These are phyloP conservation scores for Nymphicus hollandicus DNA, from an alignment of 2,113 vertebrate genomes.

Conservation along the genomic window DNA sequence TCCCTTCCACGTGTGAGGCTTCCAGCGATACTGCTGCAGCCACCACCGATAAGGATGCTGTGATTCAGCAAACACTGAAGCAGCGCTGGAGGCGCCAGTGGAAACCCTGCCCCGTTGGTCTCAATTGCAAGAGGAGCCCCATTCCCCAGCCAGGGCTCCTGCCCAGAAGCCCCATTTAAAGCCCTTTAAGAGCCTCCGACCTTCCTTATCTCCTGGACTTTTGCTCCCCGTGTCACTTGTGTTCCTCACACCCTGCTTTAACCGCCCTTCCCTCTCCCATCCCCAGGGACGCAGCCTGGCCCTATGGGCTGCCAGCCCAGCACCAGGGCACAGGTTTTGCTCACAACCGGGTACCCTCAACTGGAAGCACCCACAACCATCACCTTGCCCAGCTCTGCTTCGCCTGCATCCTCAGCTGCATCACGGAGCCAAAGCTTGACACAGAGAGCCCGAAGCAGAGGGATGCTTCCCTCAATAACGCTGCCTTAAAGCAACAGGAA, in stretches of 20 bases:
- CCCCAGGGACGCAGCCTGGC: background rate
- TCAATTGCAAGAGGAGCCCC: background rate
- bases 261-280: background rate
- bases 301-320: fast-evolving
- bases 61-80: background rate
- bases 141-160: fast-evolving
- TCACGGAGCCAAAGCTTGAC: too few species aligned
- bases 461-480: fast-evolving
- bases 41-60: background rate
- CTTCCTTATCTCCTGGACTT: constrained; percentile 16
- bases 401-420: background rate
- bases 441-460: background rate
- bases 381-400: background rate
- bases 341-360: background rate
- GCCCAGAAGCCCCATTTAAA: background rate
- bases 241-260: background rate
- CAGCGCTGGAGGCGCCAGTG: background rate
- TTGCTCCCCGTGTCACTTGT: background rate
- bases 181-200: background rate
- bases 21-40: background rate
- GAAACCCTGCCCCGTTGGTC: fast-evolving
- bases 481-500: fast-evolving
- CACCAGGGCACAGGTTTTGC: fast-evolving
- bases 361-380: background rate
- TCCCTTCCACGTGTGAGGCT: background rate